phyloP scores from a whole-genome alignment of 2,113 vertebrate species.

The Perca schrenkii region DNA sequence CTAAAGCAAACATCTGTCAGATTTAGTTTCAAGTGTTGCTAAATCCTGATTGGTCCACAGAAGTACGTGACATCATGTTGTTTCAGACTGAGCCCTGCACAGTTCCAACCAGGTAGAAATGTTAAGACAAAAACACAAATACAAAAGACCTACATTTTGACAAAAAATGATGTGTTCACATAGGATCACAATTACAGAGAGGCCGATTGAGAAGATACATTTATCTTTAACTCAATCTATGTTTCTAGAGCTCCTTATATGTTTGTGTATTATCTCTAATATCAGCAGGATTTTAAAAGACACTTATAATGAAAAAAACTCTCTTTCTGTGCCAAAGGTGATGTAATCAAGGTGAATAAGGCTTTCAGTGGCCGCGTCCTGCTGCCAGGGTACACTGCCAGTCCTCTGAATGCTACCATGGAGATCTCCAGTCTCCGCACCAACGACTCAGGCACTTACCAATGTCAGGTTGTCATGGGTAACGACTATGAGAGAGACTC shows the following conservation, averaged over 20 bases:
- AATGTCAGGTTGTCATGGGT: conserved; percentile 91
- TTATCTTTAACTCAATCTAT: neutral
- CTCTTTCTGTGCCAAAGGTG: conserved; percentile 88
- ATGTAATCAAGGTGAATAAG: conserved; percentile 90
- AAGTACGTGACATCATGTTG: neutral
- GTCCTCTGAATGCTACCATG: conserved; percentile 89
- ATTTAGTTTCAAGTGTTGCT: neutral
- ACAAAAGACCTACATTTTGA: neutral
- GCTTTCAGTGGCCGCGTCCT: conserved; percentile 88
- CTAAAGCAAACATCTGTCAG: neutral
- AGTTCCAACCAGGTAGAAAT: neutral
- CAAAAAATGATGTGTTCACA: neutral
- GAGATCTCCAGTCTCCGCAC: conserved; percentile 86
- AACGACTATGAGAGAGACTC: conserved; percentile 92
- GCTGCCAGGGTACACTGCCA: conserved; percentile 87
- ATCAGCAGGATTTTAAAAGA: neutral
- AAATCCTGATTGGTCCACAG: neutral
- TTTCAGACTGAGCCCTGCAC: neutral
- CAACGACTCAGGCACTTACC: conserved; percentile 93
- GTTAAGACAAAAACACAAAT: neutral
- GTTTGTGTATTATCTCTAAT: conserved; percentile 28
- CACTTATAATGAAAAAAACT: conserved; percentile 40
- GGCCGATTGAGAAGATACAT: neutral
- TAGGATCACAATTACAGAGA: neutral
- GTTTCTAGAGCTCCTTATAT: neutral